Base-by-base conservation (phyloP, 1,140 invertebrate species). In the Chlorops oryzae region DNA sequence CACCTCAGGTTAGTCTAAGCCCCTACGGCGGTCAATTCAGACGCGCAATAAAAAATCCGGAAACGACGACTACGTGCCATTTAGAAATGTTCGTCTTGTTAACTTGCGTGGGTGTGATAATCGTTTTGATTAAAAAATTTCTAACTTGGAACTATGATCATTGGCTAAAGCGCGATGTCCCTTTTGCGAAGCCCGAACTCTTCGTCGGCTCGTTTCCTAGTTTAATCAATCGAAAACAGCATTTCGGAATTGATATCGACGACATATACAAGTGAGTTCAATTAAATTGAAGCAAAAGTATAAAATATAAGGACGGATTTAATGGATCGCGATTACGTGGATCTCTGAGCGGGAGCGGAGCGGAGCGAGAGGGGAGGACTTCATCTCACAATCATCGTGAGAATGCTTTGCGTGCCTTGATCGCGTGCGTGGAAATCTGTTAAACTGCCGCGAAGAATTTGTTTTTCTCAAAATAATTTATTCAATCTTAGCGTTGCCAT, bases 121-220 rank as follows among this genome's bases (percentile, higher is more conserved):
- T n/a, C 2, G 13, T 39, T 5, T 22, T 56, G 1, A 35, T 73
- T 5, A 73, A 74, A 41, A 47, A 48, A 21, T 74, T 71, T 55
- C 52, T 74, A 15, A 62, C 57, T 34, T 65, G 63, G 57, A 70
- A 70, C 47, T 74, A 71, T 24, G 61, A 72, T 9, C 66, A 73
- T 51, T 75, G 73, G 73, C 51, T 54, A 0, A 52, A 51, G 6
- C 58, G 70, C 15, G 62, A 62, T 24, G 57, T 74, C 9, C 37
- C 47, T 12, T 63, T 62, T 32, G 69, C 68, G 1, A 49, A 51
- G 1, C 61, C 59, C 0, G 25, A 43, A 4, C 59, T 66, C 0
- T 46, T 75, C 1, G 54, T 74, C 7, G 74, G 74, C 13, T 65
- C 62, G 18, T 68, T 80, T 57, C 78, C 81, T 48, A 77, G 74